Base-by-base conservation (phyloP, 1,140 invertebrate genomes). In the Drosophila mayri region DNA sequence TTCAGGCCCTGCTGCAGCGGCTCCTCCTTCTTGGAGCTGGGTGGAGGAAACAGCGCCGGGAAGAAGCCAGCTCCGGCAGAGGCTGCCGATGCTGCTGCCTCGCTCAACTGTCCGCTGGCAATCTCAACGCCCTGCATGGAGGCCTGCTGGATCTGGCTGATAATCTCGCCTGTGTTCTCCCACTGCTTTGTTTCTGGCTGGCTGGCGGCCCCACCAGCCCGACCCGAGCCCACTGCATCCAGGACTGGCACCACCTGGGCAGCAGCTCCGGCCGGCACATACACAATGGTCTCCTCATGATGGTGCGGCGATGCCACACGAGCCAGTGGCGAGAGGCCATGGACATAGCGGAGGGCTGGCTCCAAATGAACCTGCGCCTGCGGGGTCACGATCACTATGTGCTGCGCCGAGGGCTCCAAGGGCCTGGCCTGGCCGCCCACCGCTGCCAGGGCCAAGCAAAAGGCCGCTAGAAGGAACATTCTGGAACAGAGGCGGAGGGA, bases 291-390 rank as follows among this genome's bases (percentile, higher is more conserved):
- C 71, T 92, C 91, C 65, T 92, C 91, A 46, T 90, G 82, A 47
- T 90, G 77, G 28, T 87, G 83, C 4, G 91, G 87, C 1, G 75
- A 54, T 1, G 75, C 57, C 57, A 92, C 86, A n/a, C 91, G 91
- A 2, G 87, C 91, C 60, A 91, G n/a, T 1, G 91, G 91, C n/a
- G 91, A 84, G 25, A 92, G 49, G 22, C 88, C 86, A 43, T 92
- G 91, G 40, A 92, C 78, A 40, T 92, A 81, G 37, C 83, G 82
- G 20, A 92, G 46, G 2, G 91, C 81, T 16, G 91, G 87, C 65
- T 92, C 86, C 49, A 92, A 58, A 43, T 88, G 91, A 22, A 92
- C 74, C 75, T 92, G 91, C 0, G 91, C 91, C 72, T 92, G 91
- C 16, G 91, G 91, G 7, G 91, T 92, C 37, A 92, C 83, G 37